Base-by-base conservation (phyloP, 2,113 vertebrate genomes). In the Aplodontia rufa region DNA sequence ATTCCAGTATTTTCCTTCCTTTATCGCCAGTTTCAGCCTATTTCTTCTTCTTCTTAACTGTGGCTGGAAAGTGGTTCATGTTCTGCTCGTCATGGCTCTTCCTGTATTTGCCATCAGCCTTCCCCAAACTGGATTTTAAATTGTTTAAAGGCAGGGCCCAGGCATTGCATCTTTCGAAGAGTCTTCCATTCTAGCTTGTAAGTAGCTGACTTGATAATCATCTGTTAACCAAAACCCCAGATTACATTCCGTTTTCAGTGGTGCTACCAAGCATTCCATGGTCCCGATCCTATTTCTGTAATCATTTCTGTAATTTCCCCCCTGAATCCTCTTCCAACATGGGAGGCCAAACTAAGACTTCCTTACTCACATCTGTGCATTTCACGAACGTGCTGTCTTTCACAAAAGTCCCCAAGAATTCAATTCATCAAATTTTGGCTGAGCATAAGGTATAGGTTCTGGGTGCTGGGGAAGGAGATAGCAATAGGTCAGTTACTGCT, bases 81-180 rank as follows among this genome's bases (percentile, higher is more conserved):
- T 68, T 84, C 20, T 93, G 47, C 35, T 79, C 68, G 45, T 75
- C 37, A 37, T 24, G 14, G 28, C 5, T 83, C 47, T 92, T 84
- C 2, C 35, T 64, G 22, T 68, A 42, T 85, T 86, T 78, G 53
- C 14, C 88, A 19, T 58, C n/a, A 55, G 42, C 5, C 28, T 90
- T 90, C 91, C 42, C 62, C 37, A 68, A 94, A 84, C 24, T 79
- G 5, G 26, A 60, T 89, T 86, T 92, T 89, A 58, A 82, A n/a
- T 78, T 90, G 10, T 71, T 94, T 93, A 62, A 86, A 92, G 37
- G n/a, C 6, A 66, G 16, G 66, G 1, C 4, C 35, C 32, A 64
- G 8, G 6, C 19, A 86, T 76, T 64, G 62, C 14, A 87, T 78
- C 16, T 79, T 26, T 58, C 9, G 53, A 79, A 47, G 11, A 58